Percentiles rank a stretch among this genome's conserved stretches.
Conservation (phyloP, 2,113 vertebrate species). For the Spheniscus mendiculus region DNA sequence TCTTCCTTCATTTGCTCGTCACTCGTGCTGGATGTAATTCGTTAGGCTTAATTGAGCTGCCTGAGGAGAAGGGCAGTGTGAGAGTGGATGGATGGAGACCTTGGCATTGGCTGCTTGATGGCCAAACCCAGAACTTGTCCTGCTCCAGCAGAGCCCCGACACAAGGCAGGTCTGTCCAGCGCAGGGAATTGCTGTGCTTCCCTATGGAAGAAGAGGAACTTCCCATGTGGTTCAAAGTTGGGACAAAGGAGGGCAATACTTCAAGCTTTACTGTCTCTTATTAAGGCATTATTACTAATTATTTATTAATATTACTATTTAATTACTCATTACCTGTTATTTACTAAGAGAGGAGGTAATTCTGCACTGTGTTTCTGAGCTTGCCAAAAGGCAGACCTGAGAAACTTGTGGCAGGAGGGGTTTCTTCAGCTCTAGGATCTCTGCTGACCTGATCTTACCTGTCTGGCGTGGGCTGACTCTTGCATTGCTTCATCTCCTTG, state of each 20-base stretch:
- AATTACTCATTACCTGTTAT: background rate
- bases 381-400: background rate
- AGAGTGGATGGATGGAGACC: background rate
- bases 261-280: background rate
- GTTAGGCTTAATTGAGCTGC: constrained; percentile 25
- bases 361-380: background rate
- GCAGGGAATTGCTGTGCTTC: rapidly evolving
- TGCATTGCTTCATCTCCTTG: background rate
- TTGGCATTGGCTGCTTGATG: background rate
- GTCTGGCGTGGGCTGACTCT: background rate
- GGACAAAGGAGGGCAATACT: background rate
- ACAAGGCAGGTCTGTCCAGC: background rate
- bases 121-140: background rate
- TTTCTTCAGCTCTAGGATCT: background rate
- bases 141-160: background rate
- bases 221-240: background rate
- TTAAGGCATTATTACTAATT: background rate
- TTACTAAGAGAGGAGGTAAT: background rate
- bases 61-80: background rate
- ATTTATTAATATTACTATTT: background rate
- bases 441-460: background rate
- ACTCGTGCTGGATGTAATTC: background rate
- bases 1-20: background rate
- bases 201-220: background rate
- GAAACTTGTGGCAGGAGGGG: background rate